These are phyloP conservation scores for Leucopternis melanops DNA, from an alignment of 2,113 vertebrate species.

Conservation along the genomic window DNA sequence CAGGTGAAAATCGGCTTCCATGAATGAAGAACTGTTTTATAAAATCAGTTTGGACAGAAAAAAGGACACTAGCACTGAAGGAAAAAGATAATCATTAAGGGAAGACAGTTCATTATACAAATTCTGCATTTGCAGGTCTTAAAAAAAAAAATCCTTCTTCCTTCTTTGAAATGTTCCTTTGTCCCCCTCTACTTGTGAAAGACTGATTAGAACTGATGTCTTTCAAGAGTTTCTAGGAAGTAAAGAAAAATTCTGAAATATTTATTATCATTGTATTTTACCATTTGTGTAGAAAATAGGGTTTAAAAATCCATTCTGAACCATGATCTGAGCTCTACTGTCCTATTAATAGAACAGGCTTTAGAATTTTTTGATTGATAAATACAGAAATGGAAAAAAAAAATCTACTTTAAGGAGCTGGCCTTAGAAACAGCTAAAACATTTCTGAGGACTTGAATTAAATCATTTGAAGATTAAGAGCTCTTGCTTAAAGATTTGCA, in stretches of 20 bases:
- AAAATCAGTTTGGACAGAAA: not conserved
- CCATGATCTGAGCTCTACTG: not conserved
- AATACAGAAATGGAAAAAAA: not conserved
- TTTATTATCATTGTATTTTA: not conserved
- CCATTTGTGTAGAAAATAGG: not conserved
- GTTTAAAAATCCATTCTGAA: not conserved
- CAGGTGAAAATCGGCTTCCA: not conserved
- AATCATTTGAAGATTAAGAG: not conserved
- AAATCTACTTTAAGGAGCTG: not conserved
- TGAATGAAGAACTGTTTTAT: not conserved
- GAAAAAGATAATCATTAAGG: not conserved
- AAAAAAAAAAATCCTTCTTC: not conserved
- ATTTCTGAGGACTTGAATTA: not conserved
- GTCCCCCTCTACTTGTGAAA: not conserved
- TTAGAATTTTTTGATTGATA: not conserved
- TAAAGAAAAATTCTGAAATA: not conserved
- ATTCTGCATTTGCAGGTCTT: not conserved
- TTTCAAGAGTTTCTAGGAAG: not conserved
- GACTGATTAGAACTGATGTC: not conserved
- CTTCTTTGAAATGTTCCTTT: not conserved
- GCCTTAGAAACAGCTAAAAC: not conserved
- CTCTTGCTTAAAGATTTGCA: not conserved
- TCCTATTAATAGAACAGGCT: not conserved
- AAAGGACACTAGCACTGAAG: not conserved
- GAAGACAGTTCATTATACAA: not conserved